phyloP scores from a whole-genome alignment of 2,888 invertebrate species.

The Scaptomyza reducta region DNA sequence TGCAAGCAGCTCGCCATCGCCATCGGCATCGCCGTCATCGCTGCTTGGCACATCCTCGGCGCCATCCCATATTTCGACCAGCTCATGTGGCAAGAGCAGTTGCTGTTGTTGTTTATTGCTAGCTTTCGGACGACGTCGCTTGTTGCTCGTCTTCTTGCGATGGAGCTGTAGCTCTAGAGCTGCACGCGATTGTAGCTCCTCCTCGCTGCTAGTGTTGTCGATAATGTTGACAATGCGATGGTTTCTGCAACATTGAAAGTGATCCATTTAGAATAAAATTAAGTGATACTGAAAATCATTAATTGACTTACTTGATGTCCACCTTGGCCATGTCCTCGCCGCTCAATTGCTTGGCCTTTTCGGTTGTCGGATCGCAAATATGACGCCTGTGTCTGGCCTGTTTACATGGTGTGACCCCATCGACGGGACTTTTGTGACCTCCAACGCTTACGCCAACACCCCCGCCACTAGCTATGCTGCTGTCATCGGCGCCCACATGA shows the following conservation, averaged over 20 bases:
- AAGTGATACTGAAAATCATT: background rate
- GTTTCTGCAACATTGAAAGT: constrained; percentile 62
- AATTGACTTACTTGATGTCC: constrained; percentile 75
- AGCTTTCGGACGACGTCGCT: constrained; percentile 82
- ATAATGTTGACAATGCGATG: constrained; percentile 83
- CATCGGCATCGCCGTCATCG: constrained; percentile 82
- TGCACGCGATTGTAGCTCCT: constrained; percentile 80
- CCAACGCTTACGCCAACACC: constrained; percentile 39
- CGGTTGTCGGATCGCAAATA: constrained; percentile 81
- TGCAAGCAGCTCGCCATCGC: constrained; percentile 82
- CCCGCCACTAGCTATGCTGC: constrained; percentile 86
- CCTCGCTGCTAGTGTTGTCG: constrained; percentile 83
- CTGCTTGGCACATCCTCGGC: constrained; percentile 84
- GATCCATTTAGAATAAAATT: background rate
- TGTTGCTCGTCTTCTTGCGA: constrained; percentile 82
- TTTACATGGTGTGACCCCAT: constrained; percentile 86
- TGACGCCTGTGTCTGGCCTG: constrained; percentile 83
- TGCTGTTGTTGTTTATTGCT: constrained; percentile 74
- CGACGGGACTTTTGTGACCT: constrained; percentile 84
- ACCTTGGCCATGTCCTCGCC: constrained; percentile 77
- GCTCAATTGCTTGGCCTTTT: constrained; percentile 71
- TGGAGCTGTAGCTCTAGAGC: constrained; percentile 79
- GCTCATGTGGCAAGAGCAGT: constrained; percentile 84
- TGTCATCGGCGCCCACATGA: constrained; percentile 85
- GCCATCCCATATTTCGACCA: constrained; percentile 87